Evolutionary conservation across 2,797 vertebrate species (phyloP).

Genomic region (Hipposideros larvatus): DNA sequence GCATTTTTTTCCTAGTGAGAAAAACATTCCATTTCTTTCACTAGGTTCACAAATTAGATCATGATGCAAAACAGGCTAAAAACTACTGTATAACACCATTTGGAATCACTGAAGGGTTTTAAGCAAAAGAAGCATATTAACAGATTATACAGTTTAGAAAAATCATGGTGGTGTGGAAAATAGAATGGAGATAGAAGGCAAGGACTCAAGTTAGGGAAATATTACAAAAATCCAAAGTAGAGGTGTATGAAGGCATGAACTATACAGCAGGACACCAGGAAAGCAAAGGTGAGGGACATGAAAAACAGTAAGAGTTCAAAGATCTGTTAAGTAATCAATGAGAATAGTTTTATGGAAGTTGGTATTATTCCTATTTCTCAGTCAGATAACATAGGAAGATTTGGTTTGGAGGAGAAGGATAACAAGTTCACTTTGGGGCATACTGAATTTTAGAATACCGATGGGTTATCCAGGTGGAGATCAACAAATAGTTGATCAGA

Average conservation of each 20-base stretch:
- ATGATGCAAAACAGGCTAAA: not conserved
- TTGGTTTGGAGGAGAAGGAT: not conserved
- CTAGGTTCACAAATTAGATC: not conserved
- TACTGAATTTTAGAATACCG: not conserved
- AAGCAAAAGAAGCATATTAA: not conserved
- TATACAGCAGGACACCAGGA: not conserved
- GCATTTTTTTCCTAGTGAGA: not conserved
- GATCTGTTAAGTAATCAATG: not conserved
- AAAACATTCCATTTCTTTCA: not conserved
- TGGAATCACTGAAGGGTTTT: not conserved
- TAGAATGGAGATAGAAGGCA: not conserved
- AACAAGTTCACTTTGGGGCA: not conserved
- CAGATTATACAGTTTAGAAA: not conserved
- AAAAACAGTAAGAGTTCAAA: not conserved
- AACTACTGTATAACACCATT: not conserved
- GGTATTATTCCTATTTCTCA: not conserved
- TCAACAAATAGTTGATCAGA: not conserved
- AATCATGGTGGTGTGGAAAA: not conserved
- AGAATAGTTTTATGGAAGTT: not conserved
- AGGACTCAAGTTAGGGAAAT: not conserved
- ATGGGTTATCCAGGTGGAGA: not conserved
- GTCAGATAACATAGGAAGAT: not conserved
- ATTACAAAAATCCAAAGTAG: not conserved
- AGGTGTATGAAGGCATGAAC: not conserved
- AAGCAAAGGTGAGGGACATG: not conserved